These are phyloP conservation scores for Falcunculus frontatus DNA, from an alignment of 2,113 vertebrate genomes.

Conservation along the genomic window DNA sequence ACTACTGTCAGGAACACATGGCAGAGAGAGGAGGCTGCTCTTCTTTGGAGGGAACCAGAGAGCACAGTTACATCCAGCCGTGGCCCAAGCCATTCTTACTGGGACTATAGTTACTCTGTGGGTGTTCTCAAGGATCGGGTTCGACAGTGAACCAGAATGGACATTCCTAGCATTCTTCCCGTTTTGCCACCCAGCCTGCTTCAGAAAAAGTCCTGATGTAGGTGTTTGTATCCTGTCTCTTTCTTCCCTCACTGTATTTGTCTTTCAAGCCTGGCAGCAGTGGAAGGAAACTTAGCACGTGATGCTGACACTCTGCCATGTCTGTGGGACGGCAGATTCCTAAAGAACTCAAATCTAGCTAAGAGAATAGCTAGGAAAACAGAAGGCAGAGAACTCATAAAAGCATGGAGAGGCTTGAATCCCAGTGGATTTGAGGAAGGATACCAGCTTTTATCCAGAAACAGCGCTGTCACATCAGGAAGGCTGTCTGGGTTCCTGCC, in stretches of 20 bases:
- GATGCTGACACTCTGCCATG: slow-evolving; percentile 45
- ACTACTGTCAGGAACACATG: not conserved
- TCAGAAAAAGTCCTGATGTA: slow-evolving; percentile 56
- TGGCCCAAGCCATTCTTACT: not conserved
- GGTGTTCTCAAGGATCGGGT: slow-evolving; percentile 48
- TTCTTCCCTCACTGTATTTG: slow-evolving; percentile 51
- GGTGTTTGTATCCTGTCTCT: slow-evolving; percentile 60
- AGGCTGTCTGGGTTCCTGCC: not conserved
- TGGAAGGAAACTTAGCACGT: slow-evolving; percentile 63
- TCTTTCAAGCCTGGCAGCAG: slow-evolving; percentile 62
- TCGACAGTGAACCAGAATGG: slow-evolving; percentile 28
- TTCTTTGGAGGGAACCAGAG: not conserved
- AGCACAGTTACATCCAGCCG: not conserved
- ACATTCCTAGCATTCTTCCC: slow-evolving; percentile 51
- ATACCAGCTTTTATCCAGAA: not conserved
- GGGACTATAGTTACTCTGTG: slow-evolving; percentile 17
- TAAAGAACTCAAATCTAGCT: slow-evolving; percentile 4
- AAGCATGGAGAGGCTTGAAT: not conserved
- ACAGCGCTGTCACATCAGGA: not conserved
- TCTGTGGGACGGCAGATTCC: slow-evolving; percentile 10
- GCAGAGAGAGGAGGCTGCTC: not conserved
- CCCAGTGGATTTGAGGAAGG: not conserved
- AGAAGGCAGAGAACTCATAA: not conserved
- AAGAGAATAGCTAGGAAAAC: slow-evolving; percentile 19
- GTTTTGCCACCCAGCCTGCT: slow-evolving; percentile 56